phyloP scores from a whole-genome alignment of 1,140 invertebrate species.

The Ips typographus region DNA sequence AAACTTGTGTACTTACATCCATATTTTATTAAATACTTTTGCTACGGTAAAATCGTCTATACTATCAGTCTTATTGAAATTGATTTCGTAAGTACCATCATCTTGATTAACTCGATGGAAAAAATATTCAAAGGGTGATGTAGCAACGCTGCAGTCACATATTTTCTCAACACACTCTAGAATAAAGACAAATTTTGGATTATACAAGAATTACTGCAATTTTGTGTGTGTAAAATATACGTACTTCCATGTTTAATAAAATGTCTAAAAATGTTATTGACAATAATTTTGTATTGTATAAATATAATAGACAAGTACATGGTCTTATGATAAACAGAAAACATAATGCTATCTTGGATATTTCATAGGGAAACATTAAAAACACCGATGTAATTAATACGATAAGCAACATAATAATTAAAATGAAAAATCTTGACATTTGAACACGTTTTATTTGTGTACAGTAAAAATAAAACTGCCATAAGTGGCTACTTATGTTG shows the following conservation, averaged over 20 bases:
- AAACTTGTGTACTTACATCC: conserved; percentile 25
- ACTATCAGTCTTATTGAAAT: conserved; percentile 28
- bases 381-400: not conserved
- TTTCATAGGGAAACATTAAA: not conserved
- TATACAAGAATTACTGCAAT: too few relatives aligned
- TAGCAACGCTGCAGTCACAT: conserved; percentile 13
- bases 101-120: not conserved
- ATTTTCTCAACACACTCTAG: conserved; percentile 28
- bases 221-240: too few relatives aligned
- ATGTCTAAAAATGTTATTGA: too few relatives aligned
- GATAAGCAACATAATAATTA: not conserved
- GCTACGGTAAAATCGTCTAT: conserved; percentile 10
- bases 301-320: too few relatives aligned
- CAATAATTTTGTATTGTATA: too few relatives aligned
- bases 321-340: too few relatives aligned
- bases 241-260: too few relatives aligned
- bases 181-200: conserved; percentile 1
- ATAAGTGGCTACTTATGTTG: not conserved
- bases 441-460: not conserved
- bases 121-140: conserved; percentile 17
- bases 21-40: conserved; percentile 24
- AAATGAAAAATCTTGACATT: not conserved
- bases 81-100: not conserved
- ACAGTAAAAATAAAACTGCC: not conserved
- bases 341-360: too few relatives aligned